A percentile compares a stretch with the other conserved stretches of the same genome.
phyloP scores from a whole-genome alignment of 2,113 vertebrate genomes.

The Euleptes europaea region DNA sequence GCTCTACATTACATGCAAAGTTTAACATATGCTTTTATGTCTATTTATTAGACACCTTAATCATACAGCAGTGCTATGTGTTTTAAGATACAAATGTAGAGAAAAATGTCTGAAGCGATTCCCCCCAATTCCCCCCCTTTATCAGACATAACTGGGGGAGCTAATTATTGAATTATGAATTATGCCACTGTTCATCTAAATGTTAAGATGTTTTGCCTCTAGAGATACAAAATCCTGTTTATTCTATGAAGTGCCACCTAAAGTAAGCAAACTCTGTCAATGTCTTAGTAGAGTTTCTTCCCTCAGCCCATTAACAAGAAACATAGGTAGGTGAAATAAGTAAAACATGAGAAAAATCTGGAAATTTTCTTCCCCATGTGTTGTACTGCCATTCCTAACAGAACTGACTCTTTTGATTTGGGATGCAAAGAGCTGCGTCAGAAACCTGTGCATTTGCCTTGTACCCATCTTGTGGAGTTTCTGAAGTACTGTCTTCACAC shows the following conservation, averaged over 20 bases:
- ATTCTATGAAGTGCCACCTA: background rate
- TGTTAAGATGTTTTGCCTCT: background rate
- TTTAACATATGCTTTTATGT: no score
- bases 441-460: background rate
- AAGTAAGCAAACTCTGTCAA: background rate
- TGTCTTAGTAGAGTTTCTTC: background rate
- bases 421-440: background rate
- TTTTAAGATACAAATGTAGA: no score
- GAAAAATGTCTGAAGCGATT: no score
- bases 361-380: no score
- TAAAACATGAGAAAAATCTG: background rate
- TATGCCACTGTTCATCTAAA: background rate
- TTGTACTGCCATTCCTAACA: no score
- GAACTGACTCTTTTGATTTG: background rate
- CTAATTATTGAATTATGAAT: background rate
- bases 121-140: no score
- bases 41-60: no score
- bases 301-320: background rate
- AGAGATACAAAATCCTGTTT: background rate
- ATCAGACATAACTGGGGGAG: no score
- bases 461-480: background rate
- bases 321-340: background rate
- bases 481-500: background rate
- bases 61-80: no score
- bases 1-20: background rate